Conservation (phyloP, 1,140 invertebrate species). For the Zaprionus tsacasi region DNA sequence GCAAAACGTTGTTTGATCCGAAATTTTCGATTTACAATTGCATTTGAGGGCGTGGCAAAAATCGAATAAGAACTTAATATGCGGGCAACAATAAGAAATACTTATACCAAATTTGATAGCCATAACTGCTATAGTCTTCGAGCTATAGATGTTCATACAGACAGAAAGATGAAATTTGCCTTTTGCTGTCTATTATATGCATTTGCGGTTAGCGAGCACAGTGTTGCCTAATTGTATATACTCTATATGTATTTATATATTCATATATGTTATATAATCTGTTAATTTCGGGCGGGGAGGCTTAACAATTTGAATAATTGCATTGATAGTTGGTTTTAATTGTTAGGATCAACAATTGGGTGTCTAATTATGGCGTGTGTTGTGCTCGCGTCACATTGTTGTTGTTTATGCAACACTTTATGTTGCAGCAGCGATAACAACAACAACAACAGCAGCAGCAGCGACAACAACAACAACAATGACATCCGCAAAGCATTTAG, state of each 20-base stretch:
- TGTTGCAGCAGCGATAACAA: conserved; percentile 17
- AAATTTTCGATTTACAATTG: too few relatives aligned
- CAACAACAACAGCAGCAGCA: conserved; percentile 2
- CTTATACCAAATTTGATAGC: too few relatives aligned
- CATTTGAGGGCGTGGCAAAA: too few relatives aligned
- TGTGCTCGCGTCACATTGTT: not conserved
- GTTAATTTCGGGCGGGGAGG: not conserved
- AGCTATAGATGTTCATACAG: too few relatives aligned
- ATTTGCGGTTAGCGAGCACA: not conserved
- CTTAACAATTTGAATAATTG: conserved; percentile 12
- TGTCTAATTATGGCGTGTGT: not conserved
- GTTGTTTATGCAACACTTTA: conserved; percentile 16
- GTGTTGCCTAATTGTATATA: not conserved
- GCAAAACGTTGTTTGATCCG: too few relatives aligned
- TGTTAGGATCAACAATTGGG: conserved; percentile 15
- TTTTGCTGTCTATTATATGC: too few relatives aligned
- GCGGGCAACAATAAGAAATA: too few relatives aligned
- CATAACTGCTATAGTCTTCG: too few relatives aligned
- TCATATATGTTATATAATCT: not conserved
- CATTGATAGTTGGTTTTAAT: conserved; percentile 15
- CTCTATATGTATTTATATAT: not conserved
- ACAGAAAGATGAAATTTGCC: too few relatives aligned
- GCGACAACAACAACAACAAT: conserved; percentile 24
- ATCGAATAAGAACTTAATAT: too few relatives aligned
- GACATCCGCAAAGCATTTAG: conserved; percentile 67